Percentiles rank a stretch among this genome's conserved stretches.
phyloP scores from a whole-genome alignment of 2,888 invertebrate species.

The Allolobophora icterica region DNA sequence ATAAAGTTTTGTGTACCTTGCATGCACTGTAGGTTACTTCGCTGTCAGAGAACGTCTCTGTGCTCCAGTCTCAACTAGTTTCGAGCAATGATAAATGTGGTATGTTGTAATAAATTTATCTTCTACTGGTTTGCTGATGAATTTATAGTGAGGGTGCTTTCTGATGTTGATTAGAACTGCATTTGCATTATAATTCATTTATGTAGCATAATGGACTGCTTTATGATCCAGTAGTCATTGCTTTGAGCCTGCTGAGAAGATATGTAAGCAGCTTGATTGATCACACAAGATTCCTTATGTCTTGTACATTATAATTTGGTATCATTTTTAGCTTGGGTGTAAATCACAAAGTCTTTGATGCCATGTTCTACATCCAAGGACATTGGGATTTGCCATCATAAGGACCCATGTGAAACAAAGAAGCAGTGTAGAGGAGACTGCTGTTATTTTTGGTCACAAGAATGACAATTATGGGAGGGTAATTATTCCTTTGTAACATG shows the following conservation, averaged over 20 bases:
- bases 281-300: not conserved
- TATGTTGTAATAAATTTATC: not conserved
- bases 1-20: not conserved
- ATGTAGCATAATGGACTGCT: not conserved
- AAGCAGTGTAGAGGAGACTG: too few relatives aligned
- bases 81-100: not conserved
- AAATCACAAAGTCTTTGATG: too few relatives aligned
- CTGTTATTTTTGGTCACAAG: too few relatives aligned
- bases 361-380: too few relatives aligned
- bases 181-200: not conserved
- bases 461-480: too few relatives aligned
- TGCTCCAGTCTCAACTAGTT: not conserved
- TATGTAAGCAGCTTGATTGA: not conserved
- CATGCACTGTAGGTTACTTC: not conserved
- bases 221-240: too few relatives aligned
- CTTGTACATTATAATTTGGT: not conserved
- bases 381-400: too few relatives aligned
- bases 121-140: not conserved
- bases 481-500: not conserved
- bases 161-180: not conserved
- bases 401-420: too few relatives aligned
- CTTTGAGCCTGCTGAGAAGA: too few relatives aligned
- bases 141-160: not conserved
- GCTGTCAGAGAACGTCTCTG: conserved; percentile 9
- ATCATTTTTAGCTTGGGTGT: not conserved